A percentile compares a stretch with the other conserved stretches of the same genome.
phyloP scores from a whole-genome alignment of 2,888 invertebrate species.

The Chirona hameri region DNA sequence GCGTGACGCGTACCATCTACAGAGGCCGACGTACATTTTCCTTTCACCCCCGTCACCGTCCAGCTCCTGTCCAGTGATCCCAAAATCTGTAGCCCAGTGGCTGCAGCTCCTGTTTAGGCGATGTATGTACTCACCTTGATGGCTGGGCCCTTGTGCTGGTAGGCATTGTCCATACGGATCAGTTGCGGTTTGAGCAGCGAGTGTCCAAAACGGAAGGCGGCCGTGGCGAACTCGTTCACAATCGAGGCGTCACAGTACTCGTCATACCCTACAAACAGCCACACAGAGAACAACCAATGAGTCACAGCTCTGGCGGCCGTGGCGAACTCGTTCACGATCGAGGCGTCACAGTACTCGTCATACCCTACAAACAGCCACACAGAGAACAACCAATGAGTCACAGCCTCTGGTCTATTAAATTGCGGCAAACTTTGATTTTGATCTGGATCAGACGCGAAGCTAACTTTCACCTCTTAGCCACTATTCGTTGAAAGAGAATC shows the following conservation, averaged over 20 bases:
- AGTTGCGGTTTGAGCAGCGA: conserved; percentile 80
- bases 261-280: conserved; percentile 62
- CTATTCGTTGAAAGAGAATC: too few species aligned
- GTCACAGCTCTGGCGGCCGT: conserved; percentile 69
- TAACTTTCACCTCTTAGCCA: too few species aligned
- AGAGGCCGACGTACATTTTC: too few species aligned
- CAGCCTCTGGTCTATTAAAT: too few species aligned
- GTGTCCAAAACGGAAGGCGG: conserved; percentile 89
- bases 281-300: background rate
- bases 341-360: conserved; percentile 81
- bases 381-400: background rate
- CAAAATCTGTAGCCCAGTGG: too few species aligned
- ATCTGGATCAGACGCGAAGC: too few species aligned
- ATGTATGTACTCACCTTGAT: conserved; percentile 38
- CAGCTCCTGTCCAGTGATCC: too few species aligned
- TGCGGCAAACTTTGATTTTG: too few species aligned
- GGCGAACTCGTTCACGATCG: conserved; percentile 84
- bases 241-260: conserved; percentile 83
- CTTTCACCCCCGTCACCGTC: too few species aligned
- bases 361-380: conserved; percentile 55
- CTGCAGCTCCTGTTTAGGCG: too few species aligned
- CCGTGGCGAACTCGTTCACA: conserved; percentile 84
- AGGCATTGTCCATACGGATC: conserved; percentile 72
- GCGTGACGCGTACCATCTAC: too few species aligned
- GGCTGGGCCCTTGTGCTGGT: conserved; percentile 38